Base-by-base conservation (phyloP, 1,140 invertebrate species). In the Adoxophyes honmai region DNA sequence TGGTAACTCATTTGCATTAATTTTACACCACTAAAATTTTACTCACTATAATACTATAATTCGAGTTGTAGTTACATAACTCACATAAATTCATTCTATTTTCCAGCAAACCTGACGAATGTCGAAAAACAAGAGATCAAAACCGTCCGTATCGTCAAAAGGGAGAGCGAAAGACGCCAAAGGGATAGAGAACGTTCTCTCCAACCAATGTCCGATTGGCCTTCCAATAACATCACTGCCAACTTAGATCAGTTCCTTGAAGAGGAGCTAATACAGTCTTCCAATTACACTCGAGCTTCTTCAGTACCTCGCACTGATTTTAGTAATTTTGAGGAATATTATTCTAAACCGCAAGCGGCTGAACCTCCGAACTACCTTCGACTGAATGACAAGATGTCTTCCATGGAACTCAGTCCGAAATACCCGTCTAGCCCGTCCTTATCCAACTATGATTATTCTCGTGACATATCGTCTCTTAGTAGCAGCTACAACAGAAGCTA, bases 71-170 rank as follows among this genome's bases (percentile, higher is more conserved):
- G n/a, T n/a, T n/a, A n/a, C n/a, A n/a, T n/a, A n/a, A n/a, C n/a
- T n/a, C n/a, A n/a, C n/a, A n/a, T n/a, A n/a, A n/a, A n/a, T n/a
- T n/a, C n/a, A n/a, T n/a, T n/a, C n/a, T n/a, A n/a, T 63, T 63
- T 84, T 87, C 3, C 72, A 95, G 94, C 93, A 57, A 92, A 95
- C 60, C 88, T 96, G 33, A 93, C 94, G 0, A 93, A 93, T 81
- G 94, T 96, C 35, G 96, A 97, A 70, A 95, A 95, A 62, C 94
- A 94, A 78, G 95, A 96, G 85, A 96, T 96, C 16, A 97, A 97
- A 90, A 98, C 97, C 0, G 96, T 98, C 15, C 91, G 97, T 55
- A 97, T 98, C 72, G 96, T 98, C 0, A 98, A 98, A 89, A 88
- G 96, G 16, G 96, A 97, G 76, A 96, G 96, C 15, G 96, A 97